These are phyloP conservation scores for Athene noctua DNA, from an alignment of 2,113 vertebrate genomes.

Conservation along the genomic window DNA sequence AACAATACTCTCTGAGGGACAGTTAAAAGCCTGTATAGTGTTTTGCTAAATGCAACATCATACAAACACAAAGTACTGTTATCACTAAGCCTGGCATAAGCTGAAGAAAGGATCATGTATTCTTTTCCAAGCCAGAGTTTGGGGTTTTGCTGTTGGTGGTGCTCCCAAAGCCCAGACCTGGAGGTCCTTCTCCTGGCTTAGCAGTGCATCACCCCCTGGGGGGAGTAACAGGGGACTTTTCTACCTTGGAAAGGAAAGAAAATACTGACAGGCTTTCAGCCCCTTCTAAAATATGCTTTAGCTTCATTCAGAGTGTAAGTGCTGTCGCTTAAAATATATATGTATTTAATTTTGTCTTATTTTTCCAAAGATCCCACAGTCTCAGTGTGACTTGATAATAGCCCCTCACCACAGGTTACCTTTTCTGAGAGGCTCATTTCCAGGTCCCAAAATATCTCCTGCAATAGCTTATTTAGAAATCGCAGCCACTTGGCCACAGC, in stretches of 20 bases:
- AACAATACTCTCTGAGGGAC: rapidly evolving
- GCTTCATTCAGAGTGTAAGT: neutral
- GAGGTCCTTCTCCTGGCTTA: neutral
- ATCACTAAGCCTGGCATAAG: neutral
- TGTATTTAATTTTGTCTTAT: neutral
- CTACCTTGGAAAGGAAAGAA: neutral
- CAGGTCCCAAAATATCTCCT: neutral
- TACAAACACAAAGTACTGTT: neutral
- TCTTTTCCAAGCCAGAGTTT: neutral
- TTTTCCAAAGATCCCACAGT: neutral
- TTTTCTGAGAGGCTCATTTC: neutral
- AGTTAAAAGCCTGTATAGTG: neutral
- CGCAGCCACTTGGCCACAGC: neutral
- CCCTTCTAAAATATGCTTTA: neutral
- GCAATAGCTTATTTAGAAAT: neutral
- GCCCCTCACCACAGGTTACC: neutral
- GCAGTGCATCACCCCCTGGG: rapidly evolving
- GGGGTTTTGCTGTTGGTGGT: neutral
- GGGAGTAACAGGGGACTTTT: neutral
- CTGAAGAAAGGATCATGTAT: neutral
- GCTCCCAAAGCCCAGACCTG: neutral
- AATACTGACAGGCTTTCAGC: neutral
- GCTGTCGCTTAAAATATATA: neutral
- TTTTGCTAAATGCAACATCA: neutral
- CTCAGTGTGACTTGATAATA: neutral